Evolutionary conservation across 1,140 invertebrate species (phyloP).

Genomic region (Cydia fagiglandana): DNA sequence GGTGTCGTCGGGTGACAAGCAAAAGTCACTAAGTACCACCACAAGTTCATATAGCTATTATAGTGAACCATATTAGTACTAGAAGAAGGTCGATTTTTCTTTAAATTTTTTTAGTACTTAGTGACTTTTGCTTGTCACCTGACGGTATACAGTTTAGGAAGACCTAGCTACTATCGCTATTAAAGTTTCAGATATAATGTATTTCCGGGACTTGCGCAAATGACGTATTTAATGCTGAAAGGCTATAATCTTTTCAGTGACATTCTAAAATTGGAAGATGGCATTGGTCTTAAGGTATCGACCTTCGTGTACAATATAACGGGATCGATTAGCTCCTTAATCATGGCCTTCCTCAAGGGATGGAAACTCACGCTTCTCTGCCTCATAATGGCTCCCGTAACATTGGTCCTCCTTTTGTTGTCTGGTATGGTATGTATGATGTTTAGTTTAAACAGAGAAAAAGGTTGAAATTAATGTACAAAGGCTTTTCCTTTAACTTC

Average conservation of each 20-base stretch:
- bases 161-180: not conserved
- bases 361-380: slow-evolving; percentile 91
- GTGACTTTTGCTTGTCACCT: too few relatives aligned
- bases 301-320: slow-evolving; percentile 85
- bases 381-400: slow-evolving; percentile 84
- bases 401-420: slow-evolving; percentile 80
- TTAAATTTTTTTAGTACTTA: too few relatives aligned
- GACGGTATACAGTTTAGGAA: too few relatives aligned
- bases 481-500: too few relatives aligned
- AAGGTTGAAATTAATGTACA: too few relatives aligned
- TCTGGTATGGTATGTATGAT: slow-evolving; percentile 45
- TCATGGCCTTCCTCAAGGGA: slow-evolving; percentile 85
- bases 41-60: too few relatives aligned
- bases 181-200: not conserved
- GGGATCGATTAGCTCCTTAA: slow-evolving; percentile 83
- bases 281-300: slow-evolving; percentile 92
- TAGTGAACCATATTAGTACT: too few relatives aligned
- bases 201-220: not conserved
- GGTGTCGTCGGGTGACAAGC: too few relatives aligned
- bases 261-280: slow-evolving; percentile 91
- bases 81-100: too few relatives aligned
- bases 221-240: not conserved
- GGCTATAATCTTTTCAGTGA: slow-evolving; percentile 82
- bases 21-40: too few relatives aligned
- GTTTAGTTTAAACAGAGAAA: not conserved